Conservation (phyloP, 2,888 invertebrate genomes). For the Gastracanthus pulcherrimus region DNA sequence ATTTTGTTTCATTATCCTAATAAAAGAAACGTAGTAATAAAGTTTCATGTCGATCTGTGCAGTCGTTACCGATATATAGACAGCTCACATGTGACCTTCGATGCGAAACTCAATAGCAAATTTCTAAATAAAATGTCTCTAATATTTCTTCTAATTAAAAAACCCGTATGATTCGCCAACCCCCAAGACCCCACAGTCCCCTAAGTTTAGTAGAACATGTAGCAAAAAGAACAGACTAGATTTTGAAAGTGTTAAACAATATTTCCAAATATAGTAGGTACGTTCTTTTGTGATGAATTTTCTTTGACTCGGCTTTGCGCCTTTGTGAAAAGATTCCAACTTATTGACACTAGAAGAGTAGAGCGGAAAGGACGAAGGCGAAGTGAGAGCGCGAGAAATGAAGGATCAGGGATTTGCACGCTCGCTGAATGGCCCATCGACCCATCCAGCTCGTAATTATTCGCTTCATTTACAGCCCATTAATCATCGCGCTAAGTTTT, state of each 20-base stretch:
- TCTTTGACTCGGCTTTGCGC: background rate
- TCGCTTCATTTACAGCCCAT: constrained; percentile 66
- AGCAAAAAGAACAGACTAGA: background rate
- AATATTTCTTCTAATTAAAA: too few species aligned
- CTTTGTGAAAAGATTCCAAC: background rate
- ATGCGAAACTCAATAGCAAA: too few species aligned
- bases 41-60: too few species aligned
- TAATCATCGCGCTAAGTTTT: constrained; percentile 62
- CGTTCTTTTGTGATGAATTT: background rate
- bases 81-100: too few species aligned
- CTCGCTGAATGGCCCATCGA: constrained; percentile 3
- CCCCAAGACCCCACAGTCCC: too few species aligned
- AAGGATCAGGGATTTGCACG: background rate
- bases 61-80: too few species aligned
- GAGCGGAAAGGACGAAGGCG: background rate
- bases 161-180: too few species aligned
- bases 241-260: background rate
- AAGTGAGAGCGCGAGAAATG: background rate
- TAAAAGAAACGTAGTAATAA: too few species aligned
- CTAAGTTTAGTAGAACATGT: background rate
- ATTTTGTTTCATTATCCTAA: too few species aligned
- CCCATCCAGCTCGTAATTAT: constrained; percentile 52
- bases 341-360: constrained; percentile 9
- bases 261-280: background rate
- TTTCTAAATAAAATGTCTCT: too few species aligned